Percentiles rank a stretch among this genome's conserved stretches.
phyloP scores from a whole-genome alignment of 2,797 vertebrate genomes.

The Rhynchotus rufescens region DNA sequence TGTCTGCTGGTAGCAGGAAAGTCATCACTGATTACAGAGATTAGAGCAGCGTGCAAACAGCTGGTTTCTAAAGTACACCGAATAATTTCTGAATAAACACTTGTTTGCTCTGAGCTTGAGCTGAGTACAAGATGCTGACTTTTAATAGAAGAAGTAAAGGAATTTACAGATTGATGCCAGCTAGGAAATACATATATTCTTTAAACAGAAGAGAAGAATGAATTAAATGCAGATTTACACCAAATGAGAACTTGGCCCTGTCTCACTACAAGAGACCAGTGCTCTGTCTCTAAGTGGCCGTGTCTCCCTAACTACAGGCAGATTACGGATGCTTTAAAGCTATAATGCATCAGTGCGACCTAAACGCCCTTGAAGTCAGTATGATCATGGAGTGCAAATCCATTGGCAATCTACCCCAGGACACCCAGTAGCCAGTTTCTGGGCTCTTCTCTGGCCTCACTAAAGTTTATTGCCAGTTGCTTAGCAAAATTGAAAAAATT shows the following conservation, averaged over 20 bases:
- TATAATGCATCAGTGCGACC: background rate
- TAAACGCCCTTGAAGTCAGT: background rate
- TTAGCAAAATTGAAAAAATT: background rate
- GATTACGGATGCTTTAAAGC: background rate
- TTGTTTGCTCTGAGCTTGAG: background rate
- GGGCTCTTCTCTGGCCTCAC: background rate
- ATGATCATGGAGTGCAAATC: background rate
- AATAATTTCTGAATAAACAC: background rate
- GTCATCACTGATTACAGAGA: slow-evolving; percentile 6
- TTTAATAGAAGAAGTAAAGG: background rate
- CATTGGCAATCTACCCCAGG: background rate
- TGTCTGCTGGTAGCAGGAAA: background rate
- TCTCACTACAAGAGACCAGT: background rate
- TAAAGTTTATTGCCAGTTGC: background rate
- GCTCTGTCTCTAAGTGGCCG: background rate
- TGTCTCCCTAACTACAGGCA: background rate
- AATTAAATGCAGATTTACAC: background rate
- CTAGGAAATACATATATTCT: background rate
- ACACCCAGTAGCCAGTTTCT: background rate
- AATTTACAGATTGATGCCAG: background rate
- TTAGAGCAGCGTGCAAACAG: background rate
- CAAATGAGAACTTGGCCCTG: background rate
- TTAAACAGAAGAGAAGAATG: background rate
- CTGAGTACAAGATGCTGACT: background rate
- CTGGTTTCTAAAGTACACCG: background rate